Evolutionary conservation across 1,140 invertebrate species (phyloP).

Genomic region (Bombus huntii): DNA sequence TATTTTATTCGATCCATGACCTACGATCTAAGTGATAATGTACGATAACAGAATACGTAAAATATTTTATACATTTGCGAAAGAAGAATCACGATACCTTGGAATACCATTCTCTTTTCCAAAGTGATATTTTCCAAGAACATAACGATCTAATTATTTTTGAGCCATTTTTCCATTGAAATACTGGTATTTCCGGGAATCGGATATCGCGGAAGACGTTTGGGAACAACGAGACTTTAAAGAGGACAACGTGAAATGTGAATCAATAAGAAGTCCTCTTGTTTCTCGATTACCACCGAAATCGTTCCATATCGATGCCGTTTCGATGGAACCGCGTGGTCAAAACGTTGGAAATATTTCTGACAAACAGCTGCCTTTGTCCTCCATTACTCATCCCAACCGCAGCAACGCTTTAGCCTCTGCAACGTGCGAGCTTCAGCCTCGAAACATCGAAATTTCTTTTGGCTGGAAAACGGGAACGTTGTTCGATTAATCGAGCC

Average conservation of each 20-base stretch:
- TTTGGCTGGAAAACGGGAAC: not conserved
- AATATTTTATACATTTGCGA: not conserved
- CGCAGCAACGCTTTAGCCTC: not conserved
- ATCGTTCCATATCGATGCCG: not conserved
- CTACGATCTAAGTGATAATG: not conserved
- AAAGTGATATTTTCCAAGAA: not conserved
- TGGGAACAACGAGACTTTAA: not conserved
- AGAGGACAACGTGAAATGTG: no score
- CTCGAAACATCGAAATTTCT: constrained; percentile 16
- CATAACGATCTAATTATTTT: not conserved
- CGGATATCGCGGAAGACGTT: not conserved
- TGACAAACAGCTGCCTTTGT: not conserved
- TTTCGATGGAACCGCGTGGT: not conserved
- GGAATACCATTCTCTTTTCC: not conserved
- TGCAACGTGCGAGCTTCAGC: not conserved
- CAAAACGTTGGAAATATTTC: not conserved
- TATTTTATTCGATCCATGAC: not conserved
- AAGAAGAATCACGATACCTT: not conserved
- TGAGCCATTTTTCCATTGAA: not conserved
- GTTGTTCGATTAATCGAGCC: constrained; percentile 35
- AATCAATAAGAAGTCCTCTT: no score
- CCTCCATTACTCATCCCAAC: constrained; percentile 21
- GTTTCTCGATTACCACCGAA: not conserved
- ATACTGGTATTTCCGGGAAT: not conserved
- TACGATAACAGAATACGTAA: not conserved